phyloP scores from a whole-genome alignment of 2,113 vertebrate species.

The Cheirogaleus medius region DNA sequence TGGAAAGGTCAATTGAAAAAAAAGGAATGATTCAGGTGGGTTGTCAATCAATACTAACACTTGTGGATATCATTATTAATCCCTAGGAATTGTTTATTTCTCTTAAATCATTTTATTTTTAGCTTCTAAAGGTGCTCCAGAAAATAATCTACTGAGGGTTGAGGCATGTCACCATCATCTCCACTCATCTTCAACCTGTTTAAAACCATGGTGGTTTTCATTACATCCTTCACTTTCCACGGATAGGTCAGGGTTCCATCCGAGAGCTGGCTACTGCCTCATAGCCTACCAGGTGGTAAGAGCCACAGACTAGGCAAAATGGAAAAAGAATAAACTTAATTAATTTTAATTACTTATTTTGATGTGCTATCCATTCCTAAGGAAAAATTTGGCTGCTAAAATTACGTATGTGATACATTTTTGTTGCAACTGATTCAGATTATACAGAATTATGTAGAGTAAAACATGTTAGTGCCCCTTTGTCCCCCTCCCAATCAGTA shows the following conservation, averaged over 20 bases:
- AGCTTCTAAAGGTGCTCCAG: not conserved
- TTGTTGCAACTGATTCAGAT: not conserved
- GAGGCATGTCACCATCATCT: not conserved
- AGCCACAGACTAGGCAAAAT: not conserved
- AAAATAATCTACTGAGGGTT: not conserved
- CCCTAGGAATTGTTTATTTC: not conserved
- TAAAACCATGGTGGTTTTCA: not conserved
- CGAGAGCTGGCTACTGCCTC: not conserved
- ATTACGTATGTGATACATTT: not conserved
- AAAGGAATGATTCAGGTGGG: not conserved
- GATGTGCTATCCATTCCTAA: not conserved
- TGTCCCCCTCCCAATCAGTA: not conserved
- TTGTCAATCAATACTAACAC: not conserved
- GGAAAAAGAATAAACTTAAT: not conserved
- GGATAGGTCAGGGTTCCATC: not conserved
- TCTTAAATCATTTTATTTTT: constrained; percentile 3
- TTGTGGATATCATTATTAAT: not conserved
- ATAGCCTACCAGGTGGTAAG: not conserved
- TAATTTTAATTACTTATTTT: not conserved
- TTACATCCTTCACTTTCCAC: not conserved
- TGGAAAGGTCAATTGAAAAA: not conserved
- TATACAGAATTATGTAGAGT: not conserved
- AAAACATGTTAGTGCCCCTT: not conserved
- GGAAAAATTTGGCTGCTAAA: not conserved
- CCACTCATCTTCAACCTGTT: not conserved